A percentile compares a stretch with the other conserved stretches of the same genome.
Conservation (phyloP, 2,113 vertebrate genomes). For the Tetrax tetrax region DNA sequence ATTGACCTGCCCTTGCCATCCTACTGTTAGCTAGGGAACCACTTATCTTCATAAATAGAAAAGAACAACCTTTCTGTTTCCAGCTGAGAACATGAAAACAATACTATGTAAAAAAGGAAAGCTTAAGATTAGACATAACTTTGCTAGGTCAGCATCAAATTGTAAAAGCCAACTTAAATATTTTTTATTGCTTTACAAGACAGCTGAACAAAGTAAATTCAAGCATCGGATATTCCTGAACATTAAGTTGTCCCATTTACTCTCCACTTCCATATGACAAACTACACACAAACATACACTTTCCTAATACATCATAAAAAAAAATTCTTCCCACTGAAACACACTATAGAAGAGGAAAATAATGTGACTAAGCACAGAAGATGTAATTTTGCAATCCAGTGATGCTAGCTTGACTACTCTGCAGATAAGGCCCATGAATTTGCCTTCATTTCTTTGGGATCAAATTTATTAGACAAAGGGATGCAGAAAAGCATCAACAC, state of each 20-base stretch:
- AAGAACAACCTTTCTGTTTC: neutral
- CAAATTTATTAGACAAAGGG: neutral
- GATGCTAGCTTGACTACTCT: neutral
- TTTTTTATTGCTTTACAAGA: neutral
- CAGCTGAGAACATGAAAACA: neutral
- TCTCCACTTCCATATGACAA: slow-evolving; percentile 9
- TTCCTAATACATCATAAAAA: neutral
- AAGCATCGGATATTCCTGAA: slow-evolving; percentile 21
- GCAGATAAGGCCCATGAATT: neutral
- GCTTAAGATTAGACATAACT: neutral
- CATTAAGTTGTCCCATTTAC: neutral
- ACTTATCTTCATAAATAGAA: neutral
- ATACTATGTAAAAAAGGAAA: neutral
- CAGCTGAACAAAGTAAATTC: slow-evolving; percentile 11
- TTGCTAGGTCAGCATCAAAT: neutral
- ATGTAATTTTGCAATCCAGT: slow-evolving; percentile 23
- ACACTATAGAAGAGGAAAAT: neutral
- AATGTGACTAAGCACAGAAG: neutral
- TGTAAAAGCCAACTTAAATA: neutral
- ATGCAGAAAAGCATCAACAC: neutral
- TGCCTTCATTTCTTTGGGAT: neutral
- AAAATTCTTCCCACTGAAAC: slow-evolving; percentile 10
- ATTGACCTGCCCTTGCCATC: neutral
- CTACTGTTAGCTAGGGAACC: neutral
- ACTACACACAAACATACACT: neutral